Evolutionary conservation across 2,113 vertebrate species (phyloP), one percentile per base, ranked within the genome.

Genomic region (Rhinolophus sinicus): DNA sequence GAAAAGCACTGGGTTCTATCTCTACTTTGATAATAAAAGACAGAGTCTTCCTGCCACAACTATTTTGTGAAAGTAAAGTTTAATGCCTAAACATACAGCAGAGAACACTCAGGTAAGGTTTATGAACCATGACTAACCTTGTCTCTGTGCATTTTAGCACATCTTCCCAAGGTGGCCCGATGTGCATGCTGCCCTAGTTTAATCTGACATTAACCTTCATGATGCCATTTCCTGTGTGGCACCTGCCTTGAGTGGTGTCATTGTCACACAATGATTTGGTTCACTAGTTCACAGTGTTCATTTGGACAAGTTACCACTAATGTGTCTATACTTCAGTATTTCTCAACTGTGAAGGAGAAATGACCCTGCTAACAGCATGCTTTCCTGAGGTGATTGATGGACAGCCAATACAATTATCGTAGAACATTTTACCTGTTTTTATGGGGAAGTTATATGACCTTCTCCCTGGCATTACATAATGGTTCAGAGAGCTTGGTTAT

Each of bases 121-220:
- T 94, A 72, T 96, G 94, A 96, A 96, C 96, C 97, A 86, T 96
- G 92, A 97, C 93, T 87, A 96, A 95, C 96, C 94, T 96, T 81
- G 91, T 93, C 96, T 94, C 76, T 77, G 69, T 88, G 84, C 56
- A 88, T 96, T 93, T 97, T 92, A 96, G 76, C 93, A 88, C 96
- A 54, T 95, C 87, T 90, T 97, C 92, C 95, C 90, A 93, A 87
- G 93, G 84, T 84, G 90, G 90, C 83, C 95, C 82, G 75, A 83
- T 4, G 62, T 72, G 84, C 95, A 94, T 82, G 96, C 77, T 67
- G 80, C 75, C 83, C 94, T 64, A 84, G 93, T 90, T 96, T 84
- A 95, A 88, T 95, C 90, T 84, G 95, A 95, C 97, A 97, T 97
- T 97, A 98, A 97, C 97, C 97, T 98, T 88, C 70, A 44, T 15